These are phyloP conservation scores for Junco hyemalis DNA, from an alignment of 2,113 vertebrate species.

Conservation along the genomic window DNA sequence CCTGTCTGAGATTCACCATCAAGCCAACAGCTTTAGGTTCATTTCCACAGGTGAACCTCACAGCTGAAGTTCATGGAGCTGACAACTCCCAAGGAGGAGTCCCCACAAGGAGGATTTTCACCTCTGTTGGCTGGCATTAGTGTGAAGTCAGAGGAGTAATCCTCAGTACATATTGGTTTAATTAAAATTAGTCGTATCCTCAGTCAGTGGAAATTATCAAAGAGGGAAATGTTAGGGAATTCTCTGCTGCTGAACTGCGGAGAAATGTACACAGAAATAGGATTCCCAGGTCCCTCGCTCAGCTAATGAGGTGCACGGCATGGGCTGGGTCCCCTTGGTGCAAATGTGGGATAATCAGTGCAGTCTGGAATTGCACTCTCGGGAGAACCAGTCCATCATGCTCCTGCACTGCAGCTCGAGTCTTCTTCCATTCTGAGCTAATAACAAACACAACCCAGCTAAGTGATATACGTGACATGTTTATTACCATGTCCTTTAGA, in stretches of 20 bases:
- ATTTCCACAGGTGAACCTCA: background rate
- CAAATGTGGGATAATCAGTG: background rate
- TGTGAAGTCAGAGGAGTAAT: background rate
- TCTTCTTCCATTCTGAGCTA: conserved; percentile 9
- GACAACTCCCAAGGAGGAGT: background rate
- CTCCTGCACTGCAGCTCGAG: rapidly evolving
- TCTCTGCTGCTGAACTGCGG: conserved; percentile 15
- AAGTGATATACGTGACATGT: conserved; percentile 33
- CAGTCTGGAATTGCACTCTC: background rate
- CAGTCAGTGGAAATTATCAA: background rate
- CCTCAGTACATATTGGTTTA: background rate
- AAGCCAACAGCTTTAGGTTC: background rate
- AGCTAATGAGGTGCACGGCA: background rate
- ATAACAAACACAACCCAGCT: conserved; percentile 39
- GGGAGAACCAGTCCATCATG: background rate
- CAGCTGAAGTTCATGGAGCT: background rate
- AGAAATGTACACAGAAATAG: background rate
- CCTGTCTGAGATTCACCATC: background rate
- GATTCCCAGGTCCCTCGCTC: background rate
- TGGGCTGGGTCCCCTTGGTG: background rate
- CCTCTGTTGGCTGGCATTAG: background rate
- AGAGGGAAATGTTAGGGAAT: background rate
- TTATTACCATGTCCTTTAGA: conserved; percentile 57
- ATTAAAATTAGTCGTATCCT: background rate
- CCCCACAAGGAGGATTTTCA: background rate